Conservation (phyloP, 1,140 invertebrate species). For the Dendrolimus punctatus region DNA sequence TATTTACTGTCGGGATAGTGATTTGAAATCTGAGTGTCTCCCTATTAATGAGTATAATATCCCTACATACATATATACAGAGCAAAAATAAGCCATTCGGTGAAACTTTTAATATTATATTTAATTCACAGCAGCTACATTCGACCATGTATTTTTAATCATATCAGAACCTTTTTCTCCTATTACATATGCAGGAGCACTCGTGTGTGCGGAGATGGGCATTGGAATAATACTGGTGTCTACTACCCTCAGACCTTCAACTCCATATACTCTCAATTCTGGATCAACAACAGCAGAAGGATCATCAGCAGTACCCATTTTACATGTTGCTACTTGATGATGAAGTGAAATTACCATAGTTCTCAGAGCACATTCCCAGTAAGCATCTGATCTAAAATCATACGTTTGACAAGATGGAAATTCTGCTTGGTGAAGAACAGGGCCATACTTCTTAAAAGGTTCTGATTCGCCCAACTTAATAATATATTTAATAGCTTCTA, state of each 20-base stretch:
- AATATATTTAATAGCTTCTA: conserved; percentile 78
- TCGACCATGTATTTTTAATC: conserved; percentile 78
- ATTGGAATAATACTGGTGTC: conserved; percentile 85
- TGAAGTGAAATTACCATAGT: conserved; percentile 76
- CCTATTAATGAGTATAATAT: too few relatives aligned
- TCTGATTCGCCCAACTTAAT: conserved; percentile 74
- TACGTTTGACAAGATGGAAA: conserved; percentile 74
- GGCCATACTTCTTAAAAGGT: conserved; percentile 74
- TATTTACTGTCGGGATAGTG: too few relatives aligned
- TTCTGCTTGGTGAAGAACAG: conserved; percentile 66
- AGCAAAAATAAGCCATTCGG: background rate
- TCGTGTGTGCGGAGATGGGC: conserved; percentile 79
- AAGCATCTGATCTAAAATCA: conserved; percentile 75
- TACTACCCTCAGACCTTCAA: conserved; percentile 80
- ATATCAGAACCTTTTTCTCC: conserved; percentile 90
- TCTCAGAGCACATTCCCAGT: conserved; percentile 84
- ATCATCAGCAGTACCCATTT: conserved; percentile 83
- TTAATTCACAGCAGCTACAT: conserved; percentile 14
- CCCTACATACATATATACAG: background rate
- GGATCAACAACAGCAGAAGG: conserved; percentile 82
- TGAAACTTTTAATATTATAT: background rate
- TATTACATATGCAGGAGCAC: conserved; percentile 85
- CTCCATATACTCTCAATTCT: conserved; percentile 80
- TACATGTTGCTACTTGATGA: conserved; percentile 80
- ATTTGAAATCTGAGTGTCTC: too few relatives aligned